These are phyloP conservation scores for Epinotia nisella DNA, from an alignment of 2,888 invertebrate genomes.

Conservation along the genomic window DNA sequence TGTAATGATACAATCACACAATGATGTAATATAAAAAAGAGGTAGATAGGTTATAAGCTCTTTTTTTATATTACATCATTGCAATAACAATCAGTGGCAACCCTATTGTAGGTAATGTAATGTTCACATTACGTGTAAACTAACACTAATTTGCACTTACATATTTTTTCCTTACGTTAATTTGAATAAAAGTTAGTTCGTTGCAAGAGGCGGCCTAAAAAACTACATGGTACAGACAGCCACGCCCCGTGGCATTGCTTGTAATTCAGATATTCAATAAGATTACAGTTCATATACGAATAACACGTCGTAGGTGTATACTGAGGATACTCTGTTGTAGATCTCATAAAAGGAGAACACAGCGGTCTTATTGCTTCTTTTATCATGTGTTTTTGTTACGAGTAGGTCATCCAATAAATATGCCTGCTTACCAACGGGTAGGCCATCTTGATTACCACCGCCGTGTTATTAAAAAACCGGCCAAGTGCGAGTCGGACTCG, in stretches of 20 bases:
- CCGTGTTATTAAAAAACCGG: too few relatives aligned
- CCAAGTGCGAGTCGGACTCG: too few relatives aligned
- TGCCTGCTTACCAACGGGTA: too few relatives aligned
- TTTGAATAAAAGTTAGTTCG: conserved; percentile 31
- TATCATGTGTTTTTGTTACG: too few relatives aligned
- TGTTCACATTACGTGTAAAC: conserved; percentile 41
- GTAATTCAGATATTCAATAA: neutral
- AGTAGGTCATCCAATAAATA: too few relatives aligned
- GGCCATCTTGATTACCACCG: neutral
- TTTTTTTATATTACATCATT: too few relatives aligned
- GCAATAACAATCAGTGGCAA: conserved; percentile 9
- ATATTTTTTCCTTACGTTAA: conserved; percentile 33
- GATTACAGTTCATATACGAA: neutral
- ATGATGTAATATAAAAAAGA: too few relatives aligned
- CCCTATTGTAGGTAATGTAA: conserved; percentile 34
- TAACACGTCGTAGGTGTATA: too few relatives aligned
- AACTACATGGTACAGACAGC: neutral
- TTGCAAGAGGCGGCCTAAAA: conserved; percentile 33
- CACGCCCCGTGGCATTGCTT: conserved; percentile 23
- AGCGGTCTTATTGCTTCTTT: too few relatives aligned
- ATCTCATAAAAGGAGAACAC: too few relatives aligned
- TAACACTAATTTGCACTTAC: conserved; percentile 36
- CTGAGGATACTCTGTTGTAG: too few relatives aligned
- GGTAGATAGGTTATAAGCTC: too few relatives aligned
- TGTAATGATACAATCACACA: neutral